Conservation (phyloP, 2,113 vertebrate species). For the Mellivora capensis region DNA sequence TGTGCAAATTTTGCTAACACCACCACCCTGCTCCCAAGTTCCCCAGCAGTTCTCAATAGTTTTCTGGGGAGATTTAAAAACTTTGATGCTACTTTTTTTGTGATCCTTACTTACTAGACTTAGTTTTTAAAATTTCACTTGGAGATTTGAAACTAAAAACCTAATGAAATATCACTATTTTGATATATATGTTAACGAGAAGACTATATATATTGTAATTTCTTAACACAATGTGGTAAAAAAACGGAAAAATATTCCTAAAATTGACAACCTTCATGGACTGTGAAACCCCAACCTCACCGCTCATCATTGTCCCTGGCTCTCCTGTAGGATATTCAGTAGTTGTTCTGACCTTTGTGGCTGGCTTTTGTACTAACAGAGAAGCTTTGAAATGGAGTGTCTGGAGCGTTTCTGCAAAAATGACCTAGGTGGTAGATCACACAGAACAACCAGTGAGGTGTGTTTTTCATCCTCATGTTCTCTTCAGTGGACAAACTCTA, state of each 20-base stretch:
- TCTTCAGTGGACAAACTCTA: background rate
- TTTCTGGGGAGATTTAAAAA: background rate
- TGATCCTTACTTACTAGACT: background rate
- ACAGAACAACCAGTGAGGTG: background rate
- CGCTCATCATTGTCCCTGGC: background rate
- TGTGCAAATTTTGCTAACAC: background rate
- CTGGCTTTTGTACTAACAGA: background rate
- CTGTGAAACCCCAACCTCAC: background rate
- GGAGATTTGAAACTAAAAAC: background rate
- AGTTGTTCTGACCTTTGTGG: background rate
- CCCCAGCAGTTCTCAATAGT: background rate
- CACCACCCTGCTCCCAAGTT: background rate
- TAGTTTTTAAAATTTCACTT: background rate
- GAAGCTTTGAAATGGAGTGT: background rate
- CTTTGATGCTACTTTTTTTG: background rate
- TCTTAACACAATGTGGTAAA: background rate
- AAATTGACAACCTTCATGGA: background rate
- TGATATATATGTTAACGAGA: background rate
- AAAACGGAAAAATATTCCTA: background rate
- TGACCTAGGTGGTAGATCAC: background rate
- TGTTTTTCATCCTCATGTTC: background rate
- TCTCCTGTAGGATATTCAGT: rapidly evolving
- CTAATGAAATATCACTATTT: background rate
- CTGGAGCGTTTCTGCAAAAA: background rate
- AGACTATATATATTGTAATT: background rate